A percentile compares a stretch with the other conserved stretches of the same genome.
Conservation (phyloP, 1,140 invertebrate genomes). For the Argopecten irradians region DNA sequence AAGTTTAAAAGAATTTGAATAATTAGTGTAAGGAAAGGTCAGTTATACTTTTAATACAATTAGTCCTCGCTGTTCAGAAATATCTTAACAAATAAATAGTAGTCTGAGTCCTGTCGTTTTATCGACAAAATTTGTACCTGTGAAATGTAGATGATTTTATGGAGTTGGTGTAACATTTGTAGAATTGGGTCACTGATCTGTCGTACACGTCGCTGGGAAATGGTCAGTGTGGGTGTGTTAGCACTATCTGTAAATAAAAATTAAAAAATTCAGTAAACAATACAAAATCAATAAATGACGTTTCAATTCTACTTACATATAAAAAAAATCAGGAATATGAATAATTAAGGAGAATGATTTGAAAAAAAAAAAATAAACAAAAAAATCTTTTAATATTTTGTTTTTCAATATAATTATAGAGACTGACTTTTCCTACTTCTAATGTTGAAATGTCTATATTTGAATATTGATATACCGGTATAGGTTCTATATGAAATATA, state of each 20-base stretch:
- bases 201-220: slow-evolving; percentile 73
- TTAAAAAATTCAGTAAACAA: not conserved
- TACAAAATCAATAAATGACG: not conserved
- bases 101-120: not conserved
- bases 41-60: not conserved
- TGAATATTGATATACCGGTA: too few species aligned
- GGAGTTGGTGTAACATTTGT: slow-evolving; percentile 75
- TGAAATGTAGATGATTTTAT: slow-evolving; percentile 76
- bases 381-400: too few species aligned
- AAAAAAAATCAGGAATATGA: not conserved
- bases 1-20: not conserved
- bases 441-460: too few species aligned
- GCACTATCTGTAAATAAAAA: slow-evolving; percentile 64
- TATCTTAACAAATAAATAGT: too few species aligned
- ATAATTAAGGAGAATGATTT: too few species aligned
- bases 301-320: not conserved
- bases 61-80: too few species aligned
- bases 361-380: too few species aligned
- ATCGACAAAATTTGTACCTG: slow-evolving; percentile 60
- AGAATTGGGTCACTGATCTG: slow-evolving; percentile 76
- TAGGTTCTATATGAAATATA: too few species aligned
- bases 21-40: not conserved
- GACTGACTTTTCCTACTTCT: too few species aligned
- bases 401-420: too few species aligned
- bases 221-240: slow-evolving; percentile 71